Percentiles rank a stretch among this genome's conserved stretches.
These are phyloP conservation scores for Allolobophora icterica DNA, from an alignment of 2,888 invertebrate genomes.

Conservation along the genomic window DNA sequence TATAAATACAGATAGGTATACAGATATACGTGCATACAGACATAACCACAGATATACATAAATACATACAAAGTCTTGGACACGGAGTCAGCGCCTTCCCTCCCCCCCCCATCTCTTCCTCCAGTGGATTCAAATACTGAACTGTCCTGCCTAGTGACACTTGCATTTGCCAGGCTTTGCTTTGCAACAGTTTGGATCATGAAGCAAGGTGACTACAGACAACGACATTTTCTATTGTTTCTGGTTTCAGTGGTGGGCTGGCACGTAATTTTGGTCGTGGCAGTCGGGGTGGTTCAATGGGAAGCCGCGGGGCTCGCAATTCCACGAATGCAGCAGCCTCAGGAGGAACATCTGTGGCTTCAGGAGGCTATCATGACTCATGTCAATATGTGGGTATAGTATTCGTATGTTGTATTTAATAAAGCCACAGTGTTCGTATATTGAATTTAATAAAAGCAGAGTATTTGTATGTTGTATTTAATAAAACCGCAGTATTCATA, in stretches of 20 bases:
- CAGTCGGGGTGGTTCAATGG: constrained; percentile 19
- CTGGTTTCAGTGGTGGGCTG: not conserved
- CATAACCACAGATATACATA: too few relatives aligned
- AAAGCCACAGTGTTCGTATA: too few relatives aligned
- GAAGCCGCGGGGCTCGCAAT: not conserved
- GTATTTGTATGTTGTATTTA: too few relatives aligned
- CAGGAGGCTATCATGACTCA: constrained; percentile 24
- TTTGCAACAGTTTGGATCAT: not conserved
- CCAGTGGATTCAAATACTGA: not conserved
- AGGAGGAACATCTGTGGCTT: constrained; percentile 1
- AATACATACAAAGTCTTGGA: not conserved
- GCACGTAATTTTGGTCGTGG: constrained; percentile 19
- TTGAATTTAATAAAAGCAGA: too few relatives aligned
- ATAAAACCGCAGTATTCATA: too few relatives aligned
- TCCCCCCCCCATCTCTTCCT: too few relatives aligned
- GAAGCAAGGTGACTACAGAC: not conserved
- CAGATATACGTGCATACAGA: too few relatives aligned
- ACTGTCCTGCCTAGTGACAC: not conserved
- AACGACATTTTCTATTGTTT: not conserved
- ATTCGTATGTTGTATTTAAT: not conserved
- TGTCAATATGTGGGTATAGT: constrained; percentile 22
- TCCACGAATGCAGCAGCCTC: constrained; percentile 12
- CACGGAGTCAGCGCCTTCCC: too few relatives aligned
- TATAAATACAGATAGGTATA: too few relatives aligned
- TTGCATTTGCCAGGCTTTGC: not conserved